Base-by-base conservation (phyloP, 53 echinoderm and acorn worm genomes). In the Stichopus horrens region DNA sequence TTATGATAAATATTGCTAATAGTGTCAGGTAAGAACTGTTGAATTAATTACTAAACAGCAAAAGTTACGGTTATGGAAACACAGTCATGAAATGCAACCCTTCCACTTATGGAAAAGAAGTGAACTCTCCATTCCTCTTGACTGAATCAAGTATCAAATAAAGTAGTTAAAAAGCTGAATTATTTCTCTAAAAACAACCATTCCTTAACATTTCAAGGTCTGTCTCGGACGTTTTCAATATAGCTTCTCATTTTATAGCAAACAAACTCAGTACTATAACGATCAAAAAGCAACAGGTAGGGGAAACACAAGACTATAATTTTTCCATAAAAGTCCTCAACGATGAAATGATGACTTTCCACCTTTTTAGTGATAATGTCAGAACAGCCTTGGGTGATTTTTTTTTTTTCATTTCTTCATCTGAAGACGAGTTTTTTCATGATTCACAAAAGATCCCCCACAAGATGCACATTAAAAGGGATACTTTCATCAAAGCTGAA, bases 391-490 rank as follows among this genome's bases (percentile, higher is more conserved):
- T 6, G 16, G 79, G 19, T 16, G 6, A 13, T 19, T 81, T 58
- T n/a, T 16, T 2, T 37, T 37, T 37, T 37, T 37, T 37, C 37
- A 37, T 37, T 37, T 37, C 37, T 37, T 18, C 71, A 18, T 6
- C n/a, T 16, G 71, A 20, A 71, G 71, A 71, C 37, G 37, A 37
- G 37, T 37, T 37, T 37, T 71, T 71, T 71, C 18, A 71, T 20
- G 71, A 71, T 18, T 71, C 6, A 71, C 4, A 2, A 71, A 71
- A 71, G 16, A 18, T 71, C 14, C 71, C 71, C n/a, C 71, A 71
- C 71, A 71, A n/a, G 71, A 71, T 71, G n/a, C 71, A 71, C 71
- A 71, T 71, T 71, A 71, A 71, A 71, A 71, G 71, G 11, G 37
- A 7, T 71, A 71, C 71, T 18, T 71, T 71, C 71, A 71, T 71